A percentile compares a stretch with the other conserved stretches of the same genome.
These are phyloP conservation scores for Theretra japonica DNA, from an alignment of 2,888 invertebrate species.

Conservation along the genomic window DNA sequence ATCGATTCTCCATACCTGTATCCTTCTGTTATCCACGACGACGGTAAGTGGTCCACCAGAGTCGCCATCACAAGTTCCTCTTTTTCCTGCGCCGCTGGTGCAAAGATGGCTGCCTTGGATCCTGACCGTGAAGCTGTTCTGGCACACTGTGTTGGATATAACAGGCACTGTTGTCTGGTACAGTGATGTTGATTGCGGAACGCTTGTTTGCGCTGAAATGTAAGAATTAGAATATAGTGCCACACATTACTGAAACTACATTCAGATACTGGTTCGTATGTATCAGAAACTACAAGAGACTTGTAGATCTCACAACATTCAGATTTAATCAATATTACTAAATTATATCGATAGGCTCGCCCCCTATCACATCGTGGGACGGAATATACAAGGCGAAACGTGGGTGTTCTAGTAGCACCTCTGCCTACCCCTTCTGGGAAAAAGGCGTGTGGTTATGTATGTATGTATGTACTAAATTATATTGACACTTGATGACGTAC, in stretches of 20 bases:
- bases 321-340: too few species aligned
- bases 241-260: too few species aligned
- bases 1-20: constrained; percentile 34
- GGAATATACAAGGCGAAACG: too few species aligned
- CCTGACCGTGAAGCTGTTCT: constrained; percentile 38
- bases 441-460: too few species aligned
- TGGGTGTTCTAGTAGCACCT: too few species aligned
- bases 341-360: too few species aligned
- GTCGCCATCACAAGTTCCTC: constrained; percentile 58
- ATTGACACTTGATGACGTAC: too few species aligned
- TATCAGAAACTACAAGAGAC: neutral
- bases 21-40: constrained; percentile 35
- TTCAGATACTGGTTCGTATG: neutral
- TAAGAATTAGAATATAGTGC: too few species aligned
- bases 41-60: constrained; percentile 54
- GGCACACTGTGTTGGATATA: constrained; percentile 56
- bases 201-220: constrained; percentile 57
- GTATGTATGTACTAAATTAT: too few species aligned
- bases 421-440: too few species aligned
- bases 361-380: too few species aligned
- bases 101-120: constrained; percentile 56
- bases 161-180: constrained; percentile 53
- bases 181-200: constrained; percentile 56
- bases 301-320: too few species aligned
- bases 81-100: constrained; percentile 50